Evolutionary conservation across 2,797 vertebrate species (phyloP).

Genomic region (Lutra lutra): DNA sequence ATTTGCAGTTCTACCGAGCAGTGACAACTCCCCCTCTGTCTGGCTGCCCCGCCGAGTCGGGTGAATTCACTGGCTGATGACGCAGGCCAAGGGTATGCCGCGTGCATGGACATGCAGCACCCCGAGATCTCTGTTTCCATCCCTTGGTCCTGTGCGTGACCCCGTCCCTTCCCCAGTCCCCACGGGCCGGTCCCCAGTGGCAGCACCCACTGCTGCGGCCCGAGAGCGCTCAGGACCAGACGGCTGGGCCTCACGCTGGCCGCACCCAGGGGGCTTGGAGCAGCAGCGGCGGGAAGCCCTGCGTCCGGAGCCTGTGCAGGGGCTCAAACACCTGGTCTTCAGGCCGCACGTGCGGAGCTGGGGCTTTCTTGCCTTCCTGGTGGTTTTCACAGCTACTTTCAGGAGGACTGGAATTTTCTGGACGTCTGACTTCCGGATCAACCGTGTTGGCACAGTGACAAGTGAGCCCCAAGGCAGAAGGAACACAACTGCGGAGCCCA

Average conservation of each 20-base stretch:
- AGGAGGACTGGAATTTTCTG: background rate
- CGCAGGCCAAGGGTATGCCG: too few relatives aligned
- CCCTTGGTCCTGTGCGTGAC: background rate
- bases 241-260: accelerated
- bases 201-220: background rate
- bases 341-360: background rate
- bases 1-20: background rate
- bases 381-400: background rate
- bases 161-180: too few relatives aligned
- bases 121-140: background rate
- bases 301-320: too few relatives aligned
- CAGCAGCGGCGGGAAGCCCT: too few relatives aligned
- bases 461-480: background rate
- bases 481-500: background rate
- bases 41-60: background rate
- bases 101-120: accelerated
- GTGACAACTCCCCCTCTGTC: background rate
- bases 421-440: background rate
- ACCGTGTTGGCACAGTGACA: background rate
- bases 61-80: background rate
- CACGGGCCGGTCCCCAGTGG: background rate
- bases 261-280: background rate
- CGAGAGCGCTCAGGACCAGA: accelerated
- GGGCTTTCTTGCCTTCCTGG: background rate
- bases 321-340: background rate